Evolutionary conservation across 2,888 invertebrate species (phyloP).

Genomic region (Cantharis flavilabris): DNA sequence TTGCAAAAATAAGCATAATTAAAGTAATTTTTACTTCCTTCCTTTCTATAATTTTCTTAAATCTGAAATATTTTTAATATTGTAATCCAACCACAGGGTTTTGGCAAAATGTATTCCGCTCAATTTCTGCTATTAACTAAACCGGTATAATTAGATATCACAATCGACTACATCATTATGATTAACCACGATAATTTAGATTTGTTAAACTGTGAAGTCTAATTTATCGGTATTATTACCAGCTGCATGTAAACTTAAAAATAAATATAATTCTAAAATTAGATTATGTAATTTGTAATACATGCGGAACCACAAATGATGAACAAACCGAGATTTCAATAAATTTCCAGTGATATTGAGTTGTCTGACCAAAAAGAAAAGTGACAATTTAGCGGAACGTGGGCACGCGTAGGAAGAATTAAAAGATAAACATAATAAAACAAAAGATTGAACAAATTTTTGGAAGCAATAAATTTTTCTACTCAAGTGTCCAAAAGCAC

Average conservation of each 20-base stretch:
- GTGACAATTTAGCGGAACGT: slow-evolving; percentile 7
- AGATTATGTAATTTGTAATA: slow-evolving; percentile 4
- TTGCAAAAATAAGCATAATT: neutral
- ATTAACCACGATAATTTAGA: neutral
- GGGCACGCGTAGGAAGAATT: slow-evolving; percentile 14
- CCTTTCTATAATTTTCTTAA: neutral
- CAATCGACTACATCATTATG: neutral
- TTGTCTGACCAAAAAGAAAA: slow-evolving; percentile 13
- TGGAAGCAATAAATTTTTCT: neutral
- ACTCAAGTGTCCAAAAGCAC: neutral
- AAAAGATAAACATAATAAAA: slow-evolving; percentile 10
- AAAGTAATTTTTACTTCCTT: neutral
- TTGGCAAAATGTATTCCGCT: neutral
- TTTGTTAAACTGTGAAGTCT: neutral
- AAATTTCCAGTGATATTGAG: slow-evolving; percentile 12
- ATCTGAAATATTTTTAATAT: neutral
- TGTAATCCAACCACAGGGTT: neutral
- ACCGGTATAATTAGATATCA: neutral
- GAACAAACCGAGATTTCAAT: slow-evolving; percentile 12
- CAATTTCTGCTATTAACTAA: neutral
- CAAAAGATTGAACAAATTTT: neutral
- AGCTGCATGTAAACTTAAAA: neutral
- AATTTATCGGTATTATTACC: neutral
- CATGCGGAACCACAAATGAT: slow-evolving; percentile 5
- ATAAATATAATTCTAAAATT: slow-evolving; percentile 2